Base-by-base conservation (phyloP, 2,113 vertebrate genomes). In the Otolemur garnettii region DNA sequence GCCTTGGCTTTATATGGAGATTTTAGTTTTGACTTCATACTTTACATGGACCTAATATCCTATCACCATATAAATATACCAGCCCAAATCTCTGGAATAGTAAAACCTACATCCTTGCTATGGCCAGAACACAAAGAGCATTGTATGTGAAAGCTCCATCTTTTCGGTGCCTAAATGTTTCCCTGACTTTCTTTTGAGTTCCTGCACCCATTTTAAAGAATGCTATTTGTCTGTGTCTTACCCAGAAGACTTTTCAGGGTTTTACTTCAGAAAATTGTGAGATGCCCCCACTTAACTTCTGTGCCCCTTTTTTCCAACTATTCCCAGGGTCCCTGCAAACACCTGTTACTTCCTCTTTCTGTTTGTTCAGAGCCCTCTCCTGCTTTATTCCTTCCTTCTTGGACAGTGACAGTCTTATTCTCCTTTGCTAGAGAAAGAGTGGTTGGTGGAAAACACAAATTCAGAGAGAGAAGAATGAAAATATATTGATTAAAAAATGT, bases 211-310 rank as follows among this genome's bases (percentile, higher is more conserved):
- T 83, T 24, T 60, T 42, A 69, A 84, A 85, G 42, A 50, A 60
- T 57, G 1, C 10, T 35, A 8, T 83, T 26, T 90, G 60, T 94
- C 35, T 42, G 1, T 14, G 38, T 90, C 62, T 35, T 78, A 59
- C 30, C 60, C 77, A 69, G 64, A 93, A 33, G 2, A 50, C 11
- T 68, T 45, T 45, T n/a, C 0, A 59, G 5, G 45, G 42, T 84
- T 84, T 84, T 24, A 69, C 22, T 30, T 78, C 13, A 30, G 9
- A 50, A 13, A 13, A 21, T 50, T 45, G 9, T 38, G 62, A 45
- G n/a, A 77, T 35, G n/a, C 5, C 0, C 28, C 21, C 0, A 12
- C 5, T 22, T 35, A 0, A 21, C 7, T 35, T 35, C 17, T 18
- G 11, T 83, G 33, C 22, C 28, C 17, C 15, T 78, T 74, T n/a